These are phyloP conservation scores for Cephalopachus bancanus DNA, from an alignment of 2,797 vertebrate species.

Conservation along the genomic window DNA sequence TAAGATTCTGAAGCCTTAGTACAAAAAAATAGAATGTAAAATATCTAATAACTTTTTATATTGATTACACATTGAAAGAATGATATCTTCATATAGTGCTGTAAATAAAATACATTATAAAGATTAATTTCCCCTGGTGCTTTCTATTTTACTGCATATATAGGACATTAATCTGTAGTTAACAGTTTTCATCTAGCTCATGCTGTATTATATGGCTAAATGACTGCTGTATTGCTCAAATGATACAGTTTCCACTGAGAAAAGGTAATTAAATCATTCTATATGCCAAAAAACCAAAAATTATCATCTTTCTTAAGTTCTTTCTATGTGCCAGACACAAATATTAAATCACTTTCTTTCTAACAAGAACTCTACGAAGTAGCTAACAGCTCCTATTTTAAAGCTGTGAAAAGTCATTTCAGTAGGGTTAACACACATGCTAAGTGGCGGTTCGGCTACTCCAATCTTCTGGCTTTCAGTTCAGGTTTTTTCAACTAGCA, in stretches of 20 bases:
- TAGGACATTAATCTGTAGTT: slow-evolving; percentile 2
- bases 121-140: background rate
- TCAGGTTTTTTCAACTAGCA: background rate
- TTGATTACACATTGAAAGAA: background rate
- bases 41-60: slow-evolving; percentile 40
- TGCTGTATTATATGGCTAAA: background rate
- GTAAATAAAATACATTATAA: background rate
- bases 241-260: background rate
- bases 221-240: background rate
- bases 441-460: background rate
- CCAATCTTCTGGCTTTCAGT: background rate
- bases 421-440: background rate
- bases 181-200: background rate
- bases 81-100: background rate
- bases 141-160: slow-evolving; percentile 11
- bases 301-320: background rate
- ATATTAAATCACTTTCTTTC: background rate
- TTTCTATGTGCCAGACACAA: slow-evolving; percentile 8
- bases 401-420: background rate
- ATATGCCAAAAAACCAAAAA: background rate
- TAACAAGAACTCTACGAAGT: background rate
- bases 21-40: background rate
- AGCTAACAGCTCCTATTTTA: background rate
- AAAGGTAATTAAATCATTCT: slow-evolving; percentile 40
- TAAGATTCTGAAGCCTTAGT: background rate